Evolutionary conservation across 2,888 invertebrate species (phyloP).

Genomic region (Bellardia bayeri): DNA sequence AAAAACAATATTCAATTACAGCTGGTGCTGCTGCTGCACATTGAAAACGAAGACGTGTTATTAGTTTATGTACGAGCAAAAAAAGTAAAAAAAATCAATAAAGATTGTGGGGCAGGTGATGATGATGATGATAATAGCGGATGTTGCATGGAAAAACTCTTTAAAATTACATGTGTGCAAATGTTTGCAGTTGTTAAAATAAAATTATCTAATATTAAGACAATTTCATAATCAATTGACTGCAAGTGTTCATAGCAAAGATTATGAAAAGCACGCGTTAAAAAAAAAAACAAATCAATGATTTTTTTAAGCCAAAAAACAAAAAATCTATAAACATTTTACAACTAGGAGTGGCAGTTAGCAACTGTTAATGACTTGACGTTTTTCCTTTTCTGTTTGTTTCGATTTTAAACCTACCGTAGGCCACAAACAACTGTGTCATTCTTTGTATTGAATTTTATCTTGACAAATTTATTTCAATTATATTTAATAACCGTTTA

Average conservation of each 20-base stretch:
- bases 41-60: conserved; percentile 61
- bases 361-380: neutral
- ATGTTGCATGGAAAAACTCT: conserved; percentile 34
- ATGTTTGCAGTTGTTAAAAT: conserved; percentile 44
- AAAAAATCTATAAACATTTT: neutral
- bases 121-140: conserved; percentile 20
- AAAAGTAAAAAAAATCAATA: conserved; percentile 53
- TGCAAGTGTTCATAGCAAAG: conserved; percentile 43
- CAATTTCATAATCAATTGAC: conserved; percentile 65
- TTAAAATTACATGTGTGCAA: conserved; percentile 25
- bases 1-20: conserved; percentile 62
- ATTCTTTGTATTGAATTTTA: conserved; percentile 8
- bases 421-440: neutral
- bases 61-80: conserved; percentile 26
- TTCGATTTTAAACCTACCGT: neutral
- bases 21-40: conserved; percentile 51
- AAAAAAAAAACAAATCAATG: neutral
- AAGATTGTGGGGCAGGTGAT: conserved; percentile 37
- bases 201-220: conserved; percentile 49
- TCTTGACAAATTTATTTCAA: conserved; percentile 41
- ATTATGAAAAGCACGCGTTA: conserved; percentile 29
- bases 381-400: neutral
- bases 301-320: neutral
- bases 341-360: neutral
- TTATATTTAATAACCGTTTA: conserved; percentile 32